Evolutionary conservation across 2,797 vertebrate species (phyloP).

Genomic region (Picus viridis): DNA sequence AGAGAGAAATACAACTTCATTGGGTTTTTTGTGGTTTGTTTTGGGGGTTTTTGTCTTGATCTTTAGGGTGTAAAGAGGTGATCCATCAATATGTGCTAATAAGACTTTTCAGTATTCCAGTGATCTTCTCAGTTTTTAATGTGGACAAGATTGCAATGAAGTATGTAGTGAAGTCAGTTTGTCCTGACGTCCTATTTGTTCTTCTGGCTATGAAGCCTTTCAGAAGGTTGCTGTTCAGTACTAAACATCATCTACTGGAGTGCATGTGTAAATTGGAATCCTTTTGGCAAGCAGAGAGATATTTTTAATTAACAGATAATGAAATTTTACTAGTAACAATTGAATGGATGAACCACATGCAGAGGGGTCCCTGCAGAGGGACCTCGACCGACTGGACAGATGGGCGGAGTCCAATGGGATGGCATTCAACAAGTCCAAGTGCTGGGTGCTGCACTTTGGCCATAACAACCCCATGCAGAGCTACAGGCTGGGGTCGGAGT

Average conservation of each 20-base stretch:
- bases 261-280: background rate
- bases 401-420: too few relatives aligned
- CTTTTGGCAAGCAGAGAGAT: background rate
- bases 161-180: background rate
- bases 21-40: fast-evolving
- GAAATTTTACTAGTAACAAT: background rate
- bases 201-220: background rate
- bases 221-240: background rate
- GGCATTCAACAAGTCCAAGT: too few relatives aligned
- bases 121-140: background rate
- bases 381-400: too few relatives aligned
- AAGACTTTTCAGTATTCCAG: background rate
- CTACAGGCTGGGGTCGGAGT: too few relatives aligned
- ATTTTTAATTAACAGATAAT: slow-evolving; percentile 2
- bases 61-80: background rate
- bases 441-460: too few relatives aligned
- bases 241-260: background rate
- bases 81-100: background rate
- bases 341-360: background rate
- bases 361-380: too few relatives aligned
- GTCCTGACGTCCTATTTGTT: background rate
- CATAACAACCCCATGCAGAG: too few relatives aligned
- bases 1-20: background rate
- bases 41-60: background rate
- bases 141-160: background rate